Evolutionary conservation across 1,140 invertebrate species (phyloP).

Genomic region (Drosophila watanabei): DNA sequence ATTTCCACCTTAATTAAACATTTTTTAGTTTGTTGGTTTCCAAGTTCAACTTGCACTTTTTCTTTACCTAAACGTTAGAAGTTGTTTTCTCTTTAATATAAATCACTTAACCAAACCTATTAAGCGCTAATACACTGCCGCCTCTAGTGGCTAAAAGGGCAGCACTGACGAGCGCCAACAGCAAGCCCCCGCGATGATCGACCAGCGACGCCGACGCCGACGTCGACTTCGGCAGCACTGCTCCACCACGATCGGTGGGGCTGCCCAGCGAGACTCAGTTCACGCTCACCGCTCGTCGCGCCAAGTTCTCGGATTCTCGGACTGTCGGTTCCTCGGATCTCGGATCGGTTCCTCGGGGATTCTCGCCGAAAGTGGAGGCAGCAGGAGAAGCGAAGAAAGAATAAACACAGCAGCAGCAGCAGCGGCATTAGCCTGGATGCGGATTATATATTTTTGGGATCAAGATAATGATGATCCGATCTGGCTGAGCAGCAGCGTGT

Average conservation of each 20-base stretch:
- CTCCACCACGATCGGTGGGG: slow-evolving; percentile 36
- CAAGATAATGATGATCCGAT: slow-evolving; percentile 70
- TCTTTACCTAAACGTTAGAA: too few relatives aligned
- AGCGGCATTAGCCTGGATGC: slow-evolving; percentile 48
- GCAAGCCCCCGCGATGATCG: slow-evolving; percentile 19
- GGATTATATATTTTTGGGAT: slow-evolving; percentile 60
- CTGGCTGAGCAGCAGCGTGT: slow-evolving; percentile 47
- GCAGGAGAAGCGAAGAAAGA: slow-evolving; percentile 14
- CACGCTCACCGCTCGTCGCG: slow-evolving; percentile 42
- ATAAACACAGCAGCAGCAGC: slow-evolving; percentile 37
- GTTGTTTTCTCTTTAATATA: too few relatives aligned
- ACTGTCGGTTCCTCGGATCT: neutral
- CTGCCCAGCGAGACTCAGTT: slow-evolving; percentile 27
- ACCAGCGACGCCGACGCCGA: slow-evolving; percentile 2
- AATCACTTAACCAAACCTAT: neutral
- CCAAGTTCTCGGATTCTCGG: slow-evolving; percentile 13
- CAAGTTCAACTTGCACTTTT: too few relatives aligned
- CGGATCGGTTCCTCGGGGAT: slow-evolving; percentile 11
- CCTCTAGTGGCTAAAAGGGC: neutral
- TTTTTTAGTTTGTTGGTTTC: too few relatives aligned
- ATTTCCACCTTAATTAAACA: too few relatives aligned
- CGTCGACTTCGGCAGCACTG: slow-evolving; percentile 4
- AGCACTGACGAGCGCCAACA: slow-evolving; percentile 26
- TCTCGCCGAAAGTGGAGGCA: slow-evolving; percentile 59
- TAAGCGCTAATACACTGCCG: neutral